phyloP scores from a whole-genome alignment of 1,140 invertebrate genomes.

The Rhysida immarginata region DNA sequence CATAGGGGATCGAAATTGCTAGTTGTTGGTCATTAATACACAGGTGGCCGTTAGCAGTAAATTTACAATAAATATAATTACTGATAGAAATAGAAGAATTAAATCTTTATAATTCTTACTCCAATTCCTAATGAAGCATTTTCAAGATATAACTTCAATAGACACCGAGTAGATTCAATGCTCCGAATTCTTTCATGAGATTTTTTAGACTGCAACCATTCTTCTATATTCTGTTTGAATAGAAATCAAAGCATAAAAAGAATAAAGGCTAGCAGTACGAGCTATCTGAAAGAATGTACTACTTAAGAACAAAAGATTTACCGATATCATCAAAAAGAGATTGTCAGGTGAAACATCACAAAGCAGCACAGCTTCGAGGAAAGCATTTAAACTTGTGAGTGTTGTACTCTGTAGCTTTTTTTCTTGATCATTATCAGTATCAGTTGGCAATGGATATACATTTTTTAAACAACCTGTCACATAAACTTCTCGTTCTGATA shows the following conservation, averaged over 20 bases:
- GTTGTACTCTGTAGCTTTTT: too few relatives aligned
- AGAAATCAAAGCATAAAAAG: background rate
- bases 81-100: background rate
- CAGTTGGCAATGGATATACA: background rate
- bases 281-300: too few relatives aligned
- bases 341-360: background rate
- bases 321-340: background rate
- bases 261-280: background rate
- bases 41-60: too few relatives aligned
- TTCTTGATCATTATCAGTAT: background rate
- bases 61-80: too few relatives aligned
- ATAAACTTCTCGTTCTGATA: background rate
- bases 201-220: background rate
- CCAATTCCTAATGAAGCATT: background rate
- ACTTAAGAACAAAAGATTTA: background rate
- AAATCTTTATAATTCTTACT: background rate
- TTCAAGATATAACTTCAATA: background rate
- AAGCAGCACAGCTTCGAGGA: background rate
- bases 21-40: too few relatives aligned
- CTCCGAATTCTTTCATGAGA: background rate
- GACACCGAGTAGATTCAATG: background rate
- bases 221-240: background rate
- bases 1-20: too few relatives aligned
- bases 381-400: background rate
- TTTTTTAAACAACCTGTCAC: background rate